Evolutionary conservation across 2,888 invertebrate species (phyloP), one percentile per base, ranked within the genome.

Genomic region (Pterobdella sp.): DNA sequence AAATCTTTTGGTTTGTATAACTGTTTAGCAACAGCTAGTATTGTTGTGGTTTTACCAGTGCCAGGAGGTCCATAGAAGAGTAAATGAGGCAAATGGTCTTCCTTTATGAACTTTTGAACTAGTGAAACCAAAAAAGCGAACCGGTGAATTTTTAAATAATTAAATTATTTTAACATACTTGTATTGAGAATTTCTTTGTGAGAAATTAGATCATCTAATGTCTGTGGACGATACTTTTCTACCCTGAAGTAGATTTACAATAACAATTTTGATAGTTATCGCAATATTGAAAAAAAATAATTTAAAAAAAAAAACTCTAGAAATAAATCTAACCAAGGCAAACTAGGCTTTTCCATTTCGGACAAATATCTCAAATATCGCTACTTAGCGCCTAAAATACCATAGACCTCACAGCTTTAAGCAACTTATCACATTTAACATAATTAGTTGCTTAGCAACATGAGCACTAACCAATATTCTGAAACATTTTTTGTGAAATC

Each of bases 51-150:
- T 86, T 98, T 98, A 18, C 84, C 97, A 35, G 96, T 97, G 72
- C 97, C 98, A 0, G 97, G 96, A 14, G 97, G 97, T 0, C 98
- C 98, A 86, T 98, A 98, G 80, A 98, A 92, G 35, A 99, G 85
- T 73, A 98, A 86, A 87, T 98, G 97, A 0, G 98, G 98, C 67
- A 99, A 85, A 79, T 93, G 91, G 81, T 94, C 91, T 81, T 94
- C 91, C 74, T 89, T 87, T 79, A 97, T 93, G 83, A 96, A 85
- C 72, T 80, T 73, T 29, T 31, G 68, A 49, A 73, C 73, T 73
- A 52, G 10, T 52, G 26, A 31, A 67, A 14, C 4, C 49, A 69
- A n/a, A 37, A 14, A 22, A n/a, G 4, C 70, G 18, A 63, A 18
- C 26, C 1, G 34, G 22, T 42, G 1, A n/a, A n/a, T 63, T 26